These are phyloP conservation scores for Chrysochloris asiatica DNA, from an alignment of 2,113 vertebrate species.

Conservation along the genomic window DNA sequence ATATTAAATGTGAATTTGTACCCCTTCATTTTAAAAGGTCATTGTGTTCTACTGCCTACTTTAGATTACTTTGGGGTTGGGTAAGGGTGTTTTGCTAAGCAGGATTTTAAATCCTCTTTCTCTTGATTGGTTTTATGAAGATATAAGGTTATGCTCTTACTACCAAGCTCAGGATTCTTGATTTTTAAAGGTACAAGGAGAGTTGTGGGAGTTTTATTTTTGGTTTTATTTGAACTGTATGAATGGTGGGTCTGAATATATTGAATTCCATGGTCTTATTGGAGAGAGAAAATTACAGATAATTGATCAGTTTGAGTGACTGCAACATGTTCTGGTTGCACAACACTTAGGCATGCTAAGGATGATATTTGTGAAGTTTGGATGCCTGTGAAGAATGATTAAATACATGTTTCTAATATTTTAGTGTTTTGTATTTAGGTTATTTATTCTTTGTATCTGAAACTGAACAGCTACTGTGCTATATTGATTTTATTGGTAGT, in stretches of 20 bases:
- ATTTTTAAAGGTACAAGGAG: constrained; percentile 90
- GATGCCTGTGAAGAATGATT: constrained; percentile 89
- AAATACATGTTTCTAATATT: constrained; percentile 91
- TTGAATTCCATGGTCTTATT: constrained; percentile 81
- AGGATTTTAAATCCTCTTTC: constrained; percentile 84
- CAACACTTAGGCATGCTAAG: constrained; percentile 86
- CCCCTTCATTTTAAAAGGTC: constrained; percentile 90
- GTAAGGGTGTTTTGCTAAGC: constrained; percentile 82
- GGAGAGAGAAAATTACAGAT: constrained; percentile 77
- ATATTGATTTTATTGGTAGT: constrained; percentile 92
- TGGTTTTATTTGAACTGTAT: constrained; percentile 85
- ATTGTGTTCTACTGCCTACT: constrained; percentile 90
- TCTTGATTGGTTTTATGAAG: constrained; percentile 88
- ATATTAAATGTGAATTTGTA: constrained; percentile 94
- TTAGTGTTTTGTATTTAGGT: constrained; percentile 93
- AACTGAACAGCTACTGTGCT: constrained; percentile 90
- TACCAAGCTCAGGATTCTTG: constrained; percentile 91
- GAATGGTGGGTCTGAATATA: constrained; percentile 85
- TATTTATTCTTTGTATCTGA: constrained; percentile 94
- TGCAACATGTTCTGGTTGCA: constrained; percentile 82
- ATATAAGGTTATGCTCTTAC: constrained; percentile 89
- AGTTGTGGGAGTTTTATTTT: constrained; percentile 82
- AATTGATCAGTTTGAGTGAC: constrained; percentile 79
- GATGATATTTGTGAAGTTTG: constrained; percentile 88
- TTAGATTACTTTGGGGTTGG: constrained; percentile 79